These are phyloP conservation scores for Phaetusa simplex DNA, from an alignment of 2,113 vertebrate genomes.

Conservation along the genomic window DNA sequence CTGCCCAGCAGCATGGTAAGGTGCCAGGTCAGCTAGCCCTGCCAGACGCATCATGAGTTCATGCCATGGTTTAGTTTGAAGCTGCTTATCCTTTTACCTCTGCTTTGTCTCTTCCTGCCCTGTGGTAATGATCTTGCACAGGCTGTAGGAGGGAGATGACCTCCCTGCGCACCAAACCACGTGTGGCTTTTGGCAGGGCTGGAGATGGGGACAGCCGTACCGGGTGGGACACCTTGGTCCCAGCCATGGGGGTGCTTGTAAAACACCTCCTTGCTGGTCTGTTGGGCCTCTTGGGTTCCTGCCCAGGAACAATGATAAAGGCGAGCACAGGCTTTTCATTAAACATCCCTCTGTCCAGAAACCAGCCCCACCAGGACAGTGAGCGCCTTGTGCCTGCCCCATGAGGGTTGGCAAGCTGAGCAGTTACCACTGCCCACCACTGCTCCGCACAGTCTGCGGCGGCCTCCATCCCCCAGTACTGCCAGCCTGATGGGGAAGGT, in stretches of 20 bases:
- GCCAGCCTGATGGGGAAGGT: neutral
- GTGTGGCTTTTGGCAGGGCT: neutral
- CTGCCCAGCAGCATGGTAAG: neutral
- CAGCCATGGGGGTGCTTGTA: accelerated
- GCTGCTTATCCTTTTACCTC: neutral
- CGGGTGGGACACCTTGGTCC: neutral
- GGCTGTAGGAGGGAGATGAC: neutral
- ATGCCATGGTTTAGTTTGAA: neutral
- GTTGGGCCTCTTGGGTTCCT: neutral
- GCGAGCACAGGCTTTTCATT: neutral
- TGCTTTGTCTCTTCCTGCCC: neutral
- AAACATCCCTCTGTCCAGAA: neutral
- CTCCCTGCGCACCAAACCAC: neutral
- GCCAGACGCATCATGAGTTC: accelerated
- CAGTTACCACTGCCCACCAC: neutral
- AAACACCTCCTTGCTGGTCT: neutral
- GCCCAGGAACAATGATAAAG: neutral
- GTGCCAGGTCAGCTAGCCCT: neutral
- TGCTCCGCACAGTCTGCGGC: neutral
- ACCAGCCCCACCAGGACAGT: neutral
- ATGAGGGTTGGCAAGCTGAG: accelerated
- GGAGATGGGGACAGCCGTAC: neutral
- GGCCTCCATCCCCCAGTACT: neutral
- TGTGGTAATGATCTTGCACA: neutral
- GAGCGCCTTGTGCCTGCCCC: neutral